These are phyloP conservation scores for Cylas formicarius DNA, from an alignment of 1,140 invertebrate species.

Conservation along the genomic window DNA sequence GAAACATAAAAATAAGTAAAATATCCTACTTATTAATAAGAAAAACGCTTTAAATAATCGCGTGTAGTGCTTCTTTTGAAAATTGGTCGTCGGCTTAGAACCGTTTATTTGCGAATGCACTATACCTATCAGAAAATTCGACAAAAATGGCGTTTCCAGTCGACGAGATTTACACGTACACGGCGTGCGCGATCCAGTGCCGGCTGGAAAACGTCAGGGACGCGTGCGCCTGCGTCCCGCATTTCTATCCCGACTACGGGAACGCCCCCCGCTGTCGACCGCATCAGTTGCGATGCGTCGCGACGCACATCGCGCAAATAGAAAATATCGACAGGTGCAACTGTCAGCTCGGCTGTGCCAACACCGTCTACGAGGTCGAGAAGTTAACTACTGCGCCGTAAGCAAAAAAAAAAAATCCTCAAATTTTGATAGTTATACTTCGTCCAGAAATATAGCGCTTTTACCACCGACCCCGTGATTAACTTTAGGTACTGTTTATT, in stretches of 20 bases:
- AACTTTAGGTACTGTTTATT: too few species aligned
- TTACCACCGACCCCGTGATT: too few species aligned
- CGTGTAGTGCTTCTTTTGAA: too few species aligned
- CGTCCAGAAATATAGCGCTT: too few species aligned
- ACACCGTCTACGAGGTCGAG: slow-evolving; percentile 66
- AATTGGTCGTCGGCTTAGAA: too few species aligned
- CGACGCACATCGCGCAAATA: slow-evolving; percentile 47
- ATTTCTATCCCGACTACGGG: slow-evolving; percentile 51
- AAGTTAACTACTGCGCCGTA: slow-evolving; percentile 55
- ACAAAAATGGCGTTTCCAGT: too few species aligned
- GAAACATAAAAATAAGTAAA: too few species aligned
- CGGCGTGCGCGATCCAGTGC: slow-evolving; percentile 61
- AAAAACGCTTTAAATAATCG: too few species aligned
- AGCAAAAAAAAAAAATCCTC: slow-evolving; percentile 25
- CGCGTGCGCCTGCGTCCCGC: slow-evolving; percentile 58
- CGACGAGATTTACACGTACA: slow-evolving; percentile 56
- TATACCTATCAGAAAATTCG: background rate
- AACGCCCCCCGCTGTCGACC: slow-evolving; percentile 51
- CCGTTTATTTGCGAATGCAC: background rate
- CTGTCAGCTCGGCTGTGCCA: slow-evolving; percentile 61
- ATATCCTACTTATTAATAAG: too few species aligned
- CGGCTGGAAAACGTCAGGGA: slow-evolving; percentile 53
- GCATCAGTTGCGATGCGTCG: slow-evolving; percentile 51
- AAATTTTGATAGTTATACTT: slow-evolving; percentile 1
- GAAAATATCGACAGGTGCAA: slow-evolving; percentile 52